phyloP scores from a whole-genome alignment of 2,888 invertebrate species.

The Mythimna pallens region DNA sequence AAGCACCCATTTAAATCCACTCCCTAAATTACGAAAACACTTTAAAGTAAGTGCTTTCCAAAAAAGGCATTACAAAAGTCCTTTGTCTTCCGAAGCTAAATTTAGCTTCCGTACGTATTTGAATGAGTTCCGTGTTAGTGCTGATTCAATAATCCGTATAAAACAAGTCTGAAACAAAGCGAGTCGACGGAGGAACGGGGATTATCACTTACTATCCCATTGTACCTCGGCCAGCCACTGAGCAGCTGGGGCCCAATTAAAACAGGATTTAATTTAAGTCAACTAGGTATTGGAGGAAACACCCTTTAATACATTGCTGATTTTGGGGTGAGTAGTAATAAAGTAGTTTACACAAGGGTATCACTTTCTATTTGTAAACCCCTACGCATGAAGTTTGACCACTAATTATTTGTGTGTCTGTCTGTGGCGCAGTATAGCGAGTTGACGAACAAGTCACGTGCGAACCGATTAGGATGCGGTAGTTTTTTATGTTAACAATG shows the following conservation, averaged over 20 bases:
- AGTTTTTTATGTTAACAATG: too few species aligned
- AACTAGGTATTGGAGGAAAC: conserved; percentile 2
- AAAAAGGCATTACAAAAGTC: conserved; percentile 29
- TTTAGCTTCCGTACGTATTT: conserved; percentile 38
- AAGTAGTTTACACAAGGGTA: neutral
- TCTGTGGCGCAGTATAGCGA: too few species aligned
- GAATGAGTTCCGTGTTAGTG: conserved; percentile 51
- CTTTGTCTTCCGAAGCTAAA: conserved; percentile 48
- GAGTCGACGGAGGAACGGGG: conserved; percentile 22
- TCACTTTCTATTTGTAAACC: neutral
- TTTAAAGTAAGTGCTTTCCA: conserved; percentile 26
- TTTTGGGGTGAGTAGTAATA: neutral
- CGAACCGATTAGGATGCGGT: too few species aligned
- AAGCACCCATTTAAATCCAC: conserved; percentile 4
- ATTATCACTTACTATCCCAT: conserved; percentile 58
- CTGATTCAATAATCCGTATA: conserved; percentile 56
- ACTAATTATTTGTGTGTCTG: too few species aligned
- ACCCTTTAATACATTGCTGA: conserved; percentile 6
- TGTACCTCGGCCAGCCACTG: conserved; percentile 32
- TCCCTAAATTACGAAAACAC: conserved; percentile 26
- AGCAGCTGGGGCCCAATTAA: conserved; percentile 54
- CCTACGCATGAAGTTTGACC: too few species aligned
- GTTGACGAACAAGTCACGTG: too few species aligned
- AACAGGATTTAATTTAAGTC: conserved; percentile 51
- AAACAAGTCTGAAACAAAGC: conserved; percentile 57